Conservation (phyloP, 2,797 vertebrate species). For the Betta splendens region DNA sequence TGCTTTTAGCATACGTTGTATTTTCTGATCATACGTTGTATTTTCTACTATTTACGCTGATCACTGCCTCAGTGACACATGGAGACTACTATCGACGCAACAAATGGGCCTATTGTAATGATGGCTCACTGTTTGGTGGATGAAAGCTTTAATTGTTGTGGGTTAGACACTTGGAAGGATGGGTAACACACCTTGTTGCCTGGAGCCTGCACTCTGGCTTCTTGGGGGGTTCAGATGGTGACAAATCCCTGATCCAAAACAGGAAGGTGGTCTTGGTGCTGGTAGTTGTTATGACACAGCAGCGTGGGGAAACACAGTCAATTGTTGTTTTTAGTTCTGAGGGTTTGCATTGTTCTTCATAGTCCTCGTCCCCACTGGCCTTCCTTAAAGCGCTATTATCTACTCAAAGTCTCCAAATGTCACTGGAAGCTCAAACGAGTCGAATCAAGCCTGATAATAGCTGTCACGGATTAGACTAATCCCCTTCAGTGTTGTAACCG, state of each 20-base stretch:
- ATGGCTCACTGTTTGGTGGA: conserved; percentile 18
- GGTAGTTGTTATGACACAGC: conserved; percentile 66
- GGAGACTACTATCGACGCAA: conserved; percentile 34
- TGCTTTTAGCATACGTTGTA: conserved; percentile 34
- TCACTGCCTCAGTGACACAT: conserved; percentile 17
- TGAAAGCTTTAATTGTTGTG: conserved; percentile 50
- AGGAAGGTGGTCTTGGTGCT: conserved; percentile 64
- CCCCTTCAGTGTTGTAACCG: conserved; percentile 24
- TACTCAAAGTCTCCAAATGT: conserved; percentile 38
- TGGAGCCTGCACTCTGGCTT: conserved; percentile 48
- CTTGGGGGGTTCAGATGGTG: conserved; percentile 34
- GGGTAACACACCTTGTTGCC: conserved; percentile 42
- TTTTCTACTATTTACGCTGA: conserved; percentile 43
- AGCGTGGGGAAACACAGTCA: conserved; percentile 46
- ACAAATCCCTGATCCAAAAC: conserved; percentile 49
- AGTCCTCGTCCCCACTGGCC: conserved; percentile 21
- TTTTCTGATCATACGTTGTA: conserved; percentile 21
- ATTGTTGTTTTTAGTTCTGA: conserved; percentile 44
- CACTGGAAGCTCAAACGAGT: conserved; percentile 44
- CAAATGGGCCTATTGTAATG: conserved; percentile 41
- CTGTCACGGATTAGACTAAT: conserved; percentile 36
- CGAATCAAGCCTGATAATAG: conserved; percentile 47
- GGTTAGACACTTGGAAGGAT: conserved; percentile 28
- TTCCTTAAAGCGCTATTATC: conserved; percentile 34
- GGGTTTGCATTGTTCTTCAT: conserved; percentile 41